Conservation (phyloP, 1,140 invertebrate genomes). For the Dendroctonus valens region DNA sequence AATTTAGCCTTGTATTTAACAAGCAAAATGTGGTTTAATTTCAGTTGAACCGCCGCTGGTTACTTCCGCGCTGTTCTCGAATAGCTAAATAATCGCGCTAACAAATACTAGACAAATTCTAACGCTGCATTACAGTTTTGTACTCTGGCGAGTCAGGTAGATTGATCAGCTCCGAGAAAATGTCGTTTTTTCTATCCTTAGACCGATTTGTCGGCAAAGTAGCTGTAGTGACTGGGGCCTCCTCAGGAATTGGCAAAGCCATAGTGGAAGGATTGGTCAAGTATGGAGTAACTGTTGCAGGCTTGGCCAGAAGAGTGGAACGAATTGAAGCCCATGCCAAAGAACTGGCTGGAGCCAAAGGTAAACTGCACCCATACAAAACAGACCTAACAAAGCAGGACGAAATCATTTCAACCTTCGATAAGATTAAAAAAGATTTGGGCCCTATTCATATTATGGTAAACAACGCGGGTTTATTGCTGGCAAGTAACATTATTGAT, state of each 20-base stretch:
- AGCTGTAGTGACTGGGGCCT: conserved; percentile 20
- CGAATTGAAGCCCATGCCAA: conserved; percentile 18
- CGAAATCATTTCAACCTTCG: conserved; percentile 2
- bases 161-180: neutral
- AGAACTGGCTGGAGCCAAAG: conserved; percentile 18
- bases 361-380: conserved; percentile 39
- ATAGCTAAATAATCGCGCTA: no score
- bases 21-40: no score
- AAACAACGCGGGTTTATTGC: conserved; percentile 8
- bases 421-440: neutral
- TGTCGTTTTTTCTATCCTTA: conserved; percentile 5
- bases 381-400: conserved; percentile 4
- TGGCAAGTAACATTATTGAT: conserved; percentile 1
- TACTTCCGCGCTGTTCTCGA: no score
- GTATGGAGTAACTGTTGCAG: conserved; percentile 26
- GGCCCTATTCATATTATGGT: conserved; percentile 7
- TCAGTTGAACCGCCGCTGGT: no score
- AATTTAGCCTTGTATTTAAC: no score
- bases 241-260: conserved; percentile 17
- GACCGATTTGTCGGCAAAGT: conserved; percentile 12
- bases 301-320: conserved; percentile 32
- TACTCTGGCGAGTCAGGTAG: no score
- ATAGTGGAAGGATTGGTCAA: conserved; percentile 14
- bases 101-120: no score
- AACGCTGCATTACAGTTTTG: no score